phyloP scores from a whole-genome alignment of 2,797 vertebrate species.

The Delichon dasypus region DNA sequence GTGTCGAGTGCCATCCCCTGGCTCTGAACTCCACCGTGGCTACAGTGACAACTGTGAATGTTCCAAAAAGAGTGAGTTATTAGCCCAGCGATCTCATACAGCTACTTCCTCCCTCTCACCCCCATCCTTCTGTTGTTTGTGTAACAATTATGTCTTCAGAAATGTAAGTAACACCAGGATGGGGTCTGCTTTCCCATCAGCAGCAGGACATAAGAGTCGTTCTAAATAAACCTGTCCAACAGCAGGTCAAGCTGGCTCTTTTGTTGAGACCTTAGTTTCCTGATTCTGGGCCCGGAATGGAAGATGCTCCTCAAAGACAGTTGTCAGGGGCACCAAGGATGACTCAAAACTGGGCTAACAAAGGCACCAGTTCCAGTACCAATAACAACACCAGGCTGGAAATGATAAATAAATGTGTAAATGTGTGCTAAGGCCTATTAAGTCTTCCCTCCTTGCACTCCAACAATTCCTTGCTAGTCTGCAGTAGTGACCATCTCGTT shows the following conservation, averaged over 20 bases:
- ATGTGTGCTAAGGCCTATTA: neutral
- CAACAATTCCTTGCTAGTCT: neutral
- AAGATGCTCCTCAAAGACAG: neutral
- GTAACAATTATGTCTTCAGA: slow-evolving; percentile 10
- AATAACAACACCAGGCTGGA: neutral
- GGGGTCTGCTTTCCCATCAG: neutral
- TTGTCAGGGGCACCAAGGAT: fast-evolving
- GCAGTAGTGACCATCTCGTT: neutral
- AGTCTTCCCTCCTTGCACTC: neutral
- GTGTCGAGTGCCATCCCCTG: fast-evolving
- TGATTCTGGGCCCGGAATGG: neutral
- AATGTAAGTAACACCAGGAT: slow-evolving; percentile 33
- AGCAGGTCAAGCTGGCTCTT: slow-evolving; percentile 48
- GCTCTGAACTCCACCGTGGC: neutral
- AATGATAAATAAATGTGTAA: neutral
- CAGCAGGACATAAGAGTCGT: neutral
- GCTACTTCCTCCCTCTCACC: neutral
- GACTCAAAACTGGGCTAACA: neutral
- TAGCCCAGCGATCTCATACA: neutral
- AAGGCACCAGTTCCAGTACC: neutral
- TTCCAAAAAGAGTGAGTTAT: neutral
- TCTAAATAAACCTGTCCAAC: slow-evolving; percentile 66
- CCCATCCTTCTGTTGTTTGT: neutral
- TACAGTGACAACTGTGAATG: neutral
- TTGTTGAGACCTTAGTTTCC: neutral